Percentiles rank a stretch among this genome's conserved stretches.
Evolutionary conservation across 2,113 vertebrate genomes (phyloP).

Genomic region (Tenrec ecaudatus): DNA sequence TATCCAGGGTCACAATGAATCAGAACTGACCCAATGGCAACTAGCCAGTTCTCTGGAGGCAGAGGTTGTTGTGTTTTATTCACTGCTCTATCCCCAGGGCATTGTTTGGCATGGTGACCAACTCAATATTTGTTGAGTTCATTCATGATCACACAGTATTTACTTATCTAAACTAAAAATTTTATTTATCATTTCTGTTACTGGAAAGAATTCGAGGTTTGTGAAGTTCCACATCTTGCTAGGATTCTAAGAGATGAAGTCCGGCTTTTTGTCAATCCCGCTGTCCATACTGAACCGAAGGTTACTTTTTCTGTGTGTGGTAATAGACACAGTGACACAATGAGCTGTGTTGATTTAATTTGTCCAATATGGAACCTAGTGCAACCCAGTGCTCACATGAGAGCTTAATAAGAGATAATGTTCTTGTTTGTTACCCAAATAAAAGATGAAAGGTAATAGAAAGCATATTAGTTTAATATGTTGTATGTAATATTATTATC

Average conservation of each 20-base stretch:
- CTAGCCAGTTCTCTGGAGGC: background rate
- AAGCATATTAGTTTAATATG: slow-evolving; percentile 6
- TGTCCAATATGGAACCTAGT: background rate
- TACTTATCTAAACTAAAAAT: slow-evolving; percentile 43
- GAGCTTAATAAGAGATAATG: slow-evolving; percentile 61
- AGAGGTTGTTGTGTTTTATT: background rate
- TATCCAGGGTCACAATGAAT: background rate
- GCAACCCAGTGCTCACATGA: background rate
- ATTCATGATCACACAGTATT: background rate
- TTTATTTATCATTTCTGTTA: slow-evolving; percentile 1
- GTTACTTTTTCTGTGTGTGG: background rate
- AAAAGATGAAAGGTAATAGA: background rate
- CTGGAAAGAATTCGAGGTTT: background rate
- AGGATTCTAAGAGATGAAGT: background rate
- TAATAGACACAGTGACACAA: background rate
- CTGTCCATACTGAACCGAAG: background rate
- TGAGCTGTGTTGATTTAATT: slow-evolving; percentile 12
- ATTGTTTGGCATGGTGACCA: background rate
- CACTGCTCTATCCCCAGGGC: background rate
- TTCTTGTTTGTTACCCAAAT: slow-evolving; percentile 57
- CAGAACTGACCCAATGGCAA: background rate
- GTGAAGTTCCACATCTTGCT: background rate
- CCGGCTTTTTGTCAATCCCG: background rate
- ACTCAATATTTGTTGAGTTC: background rate
- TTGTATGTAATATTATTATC: slow-evolving; percentile 27